Percentiles rank a stretch among this genome's conserved stretches.
These are phyloP conservation scores for Cyclophora albipunctata DNA, from an alignment of 2,888 invertebrate genomes.

Conservation along the genomic window DNA sequence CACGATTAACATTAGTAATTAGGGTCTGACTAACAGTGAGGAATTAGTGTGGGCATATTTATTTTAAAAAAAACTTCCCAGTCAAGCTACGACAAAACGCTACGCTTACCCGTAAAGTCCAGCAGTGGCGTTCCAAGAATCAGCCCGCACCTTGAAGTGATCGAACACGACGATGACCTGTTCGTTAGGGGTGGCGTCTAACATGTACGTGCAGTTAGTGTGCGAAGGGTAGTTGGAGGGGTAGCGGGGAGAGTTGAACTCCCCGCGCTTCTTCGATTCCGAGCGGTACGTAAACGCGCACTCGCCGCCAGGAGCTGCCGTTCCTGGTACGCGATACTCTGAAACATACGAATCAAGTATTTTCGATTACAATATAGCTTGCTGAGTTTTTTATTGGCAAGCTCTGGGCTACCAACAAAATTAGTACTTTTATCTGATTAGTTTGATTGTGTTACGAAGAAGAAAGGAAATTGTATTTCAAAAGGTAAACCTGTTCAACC, in stretches of 20 bases:
- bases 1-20: too few species aligned
- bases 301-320: constrained; percentile 92
- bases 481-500: too few species aligned
- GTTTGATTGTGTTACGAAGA: too few species aligned
- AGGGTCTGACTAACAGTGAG: too few species aligned
- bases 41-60: too few species aligned
- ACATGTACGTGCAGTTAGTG: constrained; percentile 95
- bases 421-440: too few species aligned
- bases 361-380: too few species aligned
- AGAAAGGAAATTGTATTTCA: too few species aligned
- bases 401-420: too few species aligned
- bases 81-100: background rate
- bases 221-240: constrained; percentile 97
- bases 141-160: constrained; percentile 91
- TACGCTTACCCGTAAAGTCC: constrained; percentile 56
- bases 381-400: too few species aligned
- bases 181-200: constrained; percentile 89
- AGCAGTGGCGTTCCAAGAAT: constrained; percentile 84
- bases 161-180: constrained; percentile 94
- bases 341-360: constrained; percentile 33
- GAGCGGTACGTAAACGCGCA: constrained; percentile 95
- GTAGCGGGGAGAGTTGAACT: constrained; percentile 96
- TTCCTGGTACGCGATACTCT: constrained; percentile 96
- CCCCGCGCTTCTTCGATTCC: constrained; percentile 89
- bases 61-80: too few species aligned